Evolutionary conservation across 2,113 vertebrate species (phyloP).

Genomic region (Oreochromis spilurus): DNA sequence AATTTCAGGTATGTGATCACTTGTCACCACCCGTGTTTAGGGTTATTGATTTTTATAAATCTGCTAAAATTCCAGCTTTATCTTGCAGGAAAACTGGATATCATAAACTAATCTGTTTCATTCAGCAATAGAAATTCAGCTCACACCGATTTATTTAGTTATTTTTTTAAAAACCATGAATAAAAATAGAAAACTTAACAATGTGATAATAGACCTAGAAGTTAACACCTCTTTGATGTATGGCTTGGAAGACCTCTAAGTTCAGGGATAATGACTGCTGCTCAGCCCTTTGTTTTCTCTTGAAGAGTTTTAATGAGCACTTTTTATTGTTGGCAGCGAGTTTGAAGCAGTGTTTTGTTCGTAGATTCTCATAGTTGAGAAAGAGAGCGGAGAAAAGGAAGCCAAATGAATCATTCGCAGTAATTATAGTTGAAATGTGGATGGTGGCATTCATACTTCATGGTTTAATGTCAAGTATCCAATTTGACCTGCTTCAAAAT

Average conservation of each 20-base stretch:
- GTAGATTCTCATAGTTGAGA: neutral
- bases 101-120: neutral
- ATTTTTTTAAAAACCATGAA: neutral
- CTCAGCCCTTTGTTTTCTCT: constrained; percentile 1
- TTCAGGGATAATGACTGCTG: neutral
- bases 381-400: neutral
- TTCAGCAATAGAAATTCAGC: neutral
- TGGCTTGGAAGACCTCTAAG: neutral
- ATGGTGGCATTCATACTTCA: neutral
- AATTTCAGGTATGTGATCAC: neutral
- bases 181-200: constrained; percentile 17
- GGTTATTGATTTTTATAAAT: neutral
- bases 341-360: neutral
- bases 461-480: neutral
- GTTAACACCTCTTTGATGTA: constrained; percentile 24
- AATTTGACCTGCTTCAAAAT: neutral
- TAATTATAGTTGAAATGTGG: neutral
- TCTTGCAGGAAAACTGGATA: neutral
- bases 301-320: neutral
- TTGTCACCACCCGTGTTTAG: neutral
- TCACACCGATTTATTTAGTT: neutral
- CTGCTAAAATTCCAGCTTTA: neutral
- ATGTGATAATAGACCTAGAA: constrained; percentile 40
- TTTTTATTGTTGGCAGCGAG: neutral
- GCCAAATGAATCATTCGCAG: neutral